A percentile compares a stretch with the other conserved stretches of the same genome.
These are phyloP conservation scores for Apomyelois bistriatella DNA, from an alignment of 2,888 invertebrate species.

Conservation along the genomic window DNA sequence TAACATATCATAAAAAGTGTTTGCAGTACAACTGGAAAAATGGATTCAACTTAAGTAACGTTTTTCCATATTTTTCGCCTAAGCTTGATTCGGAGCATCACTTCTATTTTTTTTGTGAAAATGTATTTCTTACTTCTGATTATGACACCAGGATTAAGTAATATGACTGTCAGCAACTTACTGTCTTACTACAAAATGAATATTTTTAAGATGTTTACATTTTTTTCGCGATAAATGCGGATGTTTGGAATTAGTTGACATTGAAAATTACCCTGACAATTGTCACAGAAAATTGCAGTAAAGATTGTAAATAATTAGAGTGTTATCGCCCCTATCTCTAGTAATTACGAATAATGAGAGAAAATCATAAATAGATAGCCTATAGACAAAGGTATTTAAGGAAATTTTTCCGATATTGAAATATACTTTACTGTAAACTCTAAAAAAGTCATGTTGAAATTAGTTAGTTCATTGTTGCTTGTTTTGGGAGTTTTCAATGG, in stretches of 20 bases:
- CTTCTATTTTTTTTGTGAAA: too few relatives aligned
- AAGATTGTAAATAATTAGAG: neutral
- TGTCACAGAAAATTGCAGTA: neutral
- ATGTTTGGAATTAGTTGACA: neutral
- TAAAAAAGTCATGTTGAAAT: neutral
- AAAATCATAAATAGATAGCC: slow-evolving; percentile 10
- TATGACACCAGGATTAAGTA: too few relatives aligned
- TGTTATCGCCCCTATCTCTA: slow-evolving; percentile 8
- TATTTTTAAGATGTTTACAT: too few relatives aligned
- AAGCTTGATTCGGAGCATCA: too few relatives aligned
- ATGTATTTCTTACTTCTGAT: too few relatives aligned
- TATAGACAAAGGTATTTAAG: slow-evolving; percentile 4
- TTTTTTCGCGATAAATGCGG: neutral
- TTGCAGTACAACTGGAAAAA: too few relatives aligned
- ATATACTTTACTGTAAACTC: neutral
- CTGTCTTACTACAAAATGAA: too few relatives aligned
- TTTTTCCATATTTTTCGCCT: too few relatives aligned
- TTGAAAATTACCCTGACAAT: neutral
- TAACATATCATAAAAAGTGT: too few relatives aligned
- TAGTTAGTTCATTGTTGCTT: neutral
- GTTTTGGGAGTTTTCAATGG: neutral
- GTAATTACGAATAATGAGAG: slow-evolving; percentile 6
- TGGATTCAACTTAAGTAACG: too few relatives aligned
- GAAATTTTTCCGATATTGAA: neutral
- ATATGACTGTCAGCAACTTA: too few relatives aligned